Base-by-base conservation (phyloP, 2,797 vertebrate genomes). In the Vespertilio murinus region DNA sequence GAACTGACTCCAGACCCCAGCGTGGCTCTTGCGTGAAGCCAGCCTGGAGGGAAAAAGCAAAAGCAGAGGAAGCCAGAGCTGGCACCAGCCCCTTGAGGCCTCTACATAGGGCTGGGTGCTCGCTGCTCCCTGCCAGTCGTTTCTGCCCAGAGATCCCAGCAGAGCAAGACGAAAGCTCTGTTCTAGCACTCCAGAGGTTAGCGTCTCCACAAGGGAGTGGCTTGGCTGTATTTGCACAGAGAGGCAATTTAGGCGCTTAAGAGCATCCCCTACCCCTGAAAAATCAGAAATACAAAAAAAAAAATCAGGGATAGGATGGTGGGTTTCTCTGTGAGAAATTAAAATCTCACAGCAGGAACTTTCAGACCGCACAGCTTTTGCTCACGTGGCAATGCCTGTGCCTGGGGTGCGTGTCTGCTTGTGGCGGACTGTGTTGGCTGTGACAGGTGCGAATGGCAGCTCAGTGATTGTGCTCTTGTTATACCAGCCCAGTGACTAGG, bases 291-390 rank as follows among this genome's bases (percentile, higher is more conserved):
- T 56, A 54, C 33, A 25, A 30, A 74, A 73, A 81, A 65, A 75
- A 45, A 4, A n/a, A n/a, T n/a, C n/a, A n/a, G n/a, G n/a, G n/a
- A 69, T 73, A 71, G 45, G 52, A 20, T 22, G 47, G 33, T 91
- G 30, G 8, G 49, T 80, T 90, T 88, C 52, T 89, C 47, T 75
- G 10, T 38, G 61, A 88, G 84, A 88, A 94, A 64, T 70, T 59
- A 52, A 78, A 90, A 73, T 90, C 65, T 49, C 56, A 42, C 59
- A 71, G 25, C 35, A 81, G 14, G 35, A 52, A 20, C 65, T 16
- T 83, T 56, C 49, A 69, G 54, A 54, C n/a, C 17, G 47, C 49
- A 54, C 5, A 28, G 10, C 17, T 88, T 87, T 80, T 71, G 20
- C 71, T 40, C 47, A n/a, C 8, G 40, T 56, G 25, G 30, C 22